Evolutionary conservation across 2,113 vertebrate genomes (phyloP), one percentile per base, ranked within the genome.

Genomic region (Ramphastos sulfuratus): DNA sequence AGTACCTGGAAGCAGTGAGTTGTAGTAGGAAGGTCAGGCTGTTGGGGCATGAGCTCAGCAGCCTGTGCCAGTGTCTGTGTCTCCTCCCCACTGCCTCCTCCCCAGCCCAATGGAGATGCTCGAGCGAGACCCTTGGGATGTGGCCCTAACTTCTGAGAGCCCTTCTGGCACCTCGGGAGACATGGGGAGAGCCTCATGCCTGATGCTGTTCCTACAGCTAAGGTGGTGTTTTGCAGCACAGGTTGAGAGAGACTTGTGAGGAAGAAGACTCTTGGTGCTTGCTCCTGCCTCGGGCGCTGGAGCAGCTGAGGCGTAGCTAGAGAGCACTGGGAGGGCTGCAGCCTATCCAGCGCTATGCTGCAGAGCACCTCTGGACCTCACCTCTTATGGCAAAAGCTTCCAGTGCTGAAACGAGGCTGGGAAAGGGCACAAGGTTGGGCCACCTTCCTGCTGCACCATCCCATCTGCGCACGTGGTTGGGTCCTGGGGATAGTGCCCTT

Each of bases 1-100:
- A 98, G 99, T 99, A 99, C 98, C 96, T 98, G 96, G 97, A 97
- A 98, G 97, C 97, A 97, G 96, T 98, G 97, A 98, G 96, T 97
- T 98, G 37, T 97, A 92, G 82, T 98, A 94, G 97, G 97, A 97
- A 87, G 96, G 93, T 97, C 96, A 96, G 97, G 97, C 96, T 95
- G 54, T 87, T 90, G 19, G 97, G 97, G 94, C 97, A n/a, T 89
- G 94, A 97, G 96, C 96, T 97, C 96, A 55, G 81, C 11, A 54
- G 96, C 97, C 76, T 95, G 87, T 96, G 92, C 92, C 95, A 96
- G 95, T 96, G 92, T 98, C 95, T 97, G 73, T 96, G 78, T 97
- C 97, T 97, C 97, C 96, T 96, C 90, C 94, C 93, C 77, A 52
- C 82, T 19, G 13, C 92, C 79, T 84, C 87, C 95, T 96, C 96